These are phyloP conservation scores for Triplophysa siluroides DNA, from an alignment of 2,113 vertebrate species.

Conservation along the genomic window DNA sequence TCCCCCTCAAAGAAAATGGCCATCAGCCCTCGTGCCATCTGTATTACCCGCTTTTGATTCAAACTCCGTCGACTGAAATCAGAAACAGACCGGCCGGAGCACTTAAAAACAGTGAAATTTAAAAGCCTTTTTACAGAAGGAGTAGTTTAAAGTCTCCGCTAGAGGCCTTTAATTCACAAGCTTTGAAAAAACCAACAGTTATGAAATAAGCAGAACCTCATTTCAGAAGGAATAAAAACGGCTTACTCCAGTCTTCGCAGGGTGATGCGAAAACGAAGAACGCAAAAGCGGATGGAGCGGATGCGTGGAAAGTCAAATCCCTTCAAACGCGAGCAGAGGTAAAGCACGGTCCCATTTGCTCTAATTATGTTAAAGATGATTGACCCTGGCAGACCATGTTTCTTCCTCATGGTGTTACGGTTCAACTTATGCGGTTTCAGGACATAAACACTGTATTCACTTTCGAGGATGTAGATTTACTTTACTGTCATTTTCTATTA, in stretches of 20 bases:
- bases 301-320: not conserved
- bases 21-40: constrained; percentile 53
- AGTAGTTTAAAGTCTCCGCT: constrained; percentile 17
- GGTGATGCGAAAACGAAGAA: not conserved
- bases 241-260: not conserved
- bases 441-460: constrained; percentile 49
- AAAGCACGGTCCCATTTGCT: constrained; percentile 38
- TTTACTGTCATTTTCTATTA: constrained; percentile 56
- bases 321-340: not conserved
- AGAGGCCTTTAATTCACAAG: constrained; percentile 17
- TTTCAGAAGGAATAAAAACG: constrained; percentile 16
- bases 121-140: constrained; percentile 27
- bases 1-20: constrained; percentile 53
- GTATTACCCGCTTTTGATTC: constrained; percentile 45
- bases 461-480: constrained; percentile 53
- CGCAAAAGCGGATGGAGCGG: not conserved
- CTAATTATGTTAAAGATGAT: constrained; percentile 45
- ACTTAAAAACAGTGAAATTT: constrained; percentile 34
- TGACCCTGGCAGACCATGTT: constrained; percentile 44
- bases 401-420: constrained; percentile 36
- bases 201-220: constrained; percentile 6
- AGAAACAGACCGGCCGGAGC: constrained; percentile 47
- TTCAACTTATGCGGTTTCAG: constrained; percentile 47
- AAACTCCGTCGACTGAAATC: constrained; percentile 37
- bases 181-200: not conserved